Percentiles rank a stretch among this genome's conserved stretches.
phyloP scores from a whole-genome alignment of 92 coral and sea anemone species.

The Porites lobata region DNA sequence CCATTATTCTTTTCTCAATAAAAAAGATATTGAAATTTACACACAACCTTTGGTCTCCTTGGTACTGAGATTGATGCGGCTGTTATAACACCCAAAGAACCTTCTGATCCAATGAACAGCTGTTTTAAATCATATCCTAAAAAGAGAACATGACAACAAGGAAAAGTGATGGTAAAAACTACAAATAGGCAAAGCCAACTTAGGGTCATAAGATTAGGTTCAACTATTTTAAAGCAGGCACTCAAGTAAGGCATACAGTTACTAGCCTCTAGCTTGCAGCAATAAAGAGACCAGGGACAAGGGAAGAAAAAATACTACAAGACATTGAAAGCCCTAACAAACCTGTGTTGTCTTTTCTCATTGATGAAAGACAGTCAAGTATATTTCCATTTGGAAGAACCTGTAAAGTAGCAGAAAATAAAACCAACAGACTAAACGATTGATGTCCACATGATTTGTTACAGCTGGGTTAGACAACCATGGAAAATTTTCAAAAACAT shows the following conservation, averaged over 20 bases:
- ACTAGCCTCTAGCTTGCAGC: no score
- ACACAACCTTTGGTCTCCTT: constrained; percentile 74
- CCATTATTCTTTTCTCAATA: no score
- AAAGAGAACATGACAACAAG: background rate
- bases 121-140: constrained; percentile 94
- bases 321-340: background rate
- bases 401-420: constrained; percentile 13
- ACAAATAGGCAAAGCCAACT: background rate
- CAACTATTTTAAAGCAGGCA: no score
- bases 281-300: background rate
- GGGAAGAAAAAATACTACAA: background rate
- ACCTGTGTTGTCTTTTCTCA: constrained; percentile 97
- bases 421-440: background rate
- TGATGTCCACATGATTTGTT: background rate
- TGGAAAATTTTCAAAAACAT: no score
- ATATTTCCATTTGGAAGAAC: constrained; percentile 94
- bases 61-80: constrained; percentile 92
- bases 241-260: no score
- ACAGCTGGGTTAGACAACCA: no score
- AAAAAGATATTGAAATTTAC: no score
- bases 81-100: constrained; percentile 93
- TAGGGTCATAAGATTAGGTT: no score
- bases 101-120: constrained; percentile 97
- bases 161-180: background rate
- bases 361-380: constrained; percentile 88